Percentiles rank a stretch among this genome's conserved stretches.
These are phyloP conservation scores for Trichacis sp. DNA, from an alignment of 2,888 invertebrate species.

Conservation along the genomic window DNA sequence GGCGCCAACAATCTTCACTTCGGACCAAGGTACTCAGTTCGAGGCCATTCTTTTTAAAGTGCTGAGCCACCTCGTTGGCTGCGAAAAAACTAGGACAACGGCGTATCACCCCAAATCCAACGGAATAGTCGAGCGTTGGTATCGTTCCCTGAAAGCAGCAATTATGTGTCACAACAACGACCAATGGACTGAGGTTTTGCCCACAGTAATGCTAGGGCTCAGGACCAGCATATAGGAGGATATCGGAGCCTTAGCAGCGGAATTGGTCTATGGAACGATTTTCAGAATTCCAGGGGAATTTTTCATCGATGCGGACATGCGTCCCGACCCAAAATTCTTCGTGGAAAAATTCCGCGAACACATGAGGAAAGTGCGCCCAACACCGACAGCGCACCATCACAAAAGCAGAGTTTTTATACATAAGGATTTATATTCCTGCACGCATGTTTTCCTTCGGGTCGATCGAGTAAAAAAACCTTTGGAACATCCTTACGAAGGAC, in stretches of 20 bases:
- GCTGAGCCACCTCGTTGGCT: slow-evolving; percentile 17
- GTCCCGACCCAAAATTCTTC: slow-evolving; percentile 11
- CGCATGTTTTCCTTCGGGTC: slow-evolving; percentile 5
- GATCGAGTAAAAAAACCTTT: not conserved
- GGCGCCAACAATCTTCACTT: slow-evolving; percentile 37
- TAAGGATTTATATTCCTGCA: not conserved
- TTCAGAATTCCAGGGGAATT: slow-evolving; percentile 53
- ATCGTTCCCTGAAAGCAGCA: slow-evolving; percentile 10
- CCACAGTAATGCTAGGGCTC: slow-evolving; percentile 56
- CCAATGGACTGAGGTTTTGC: slow-evolving; percentile 51
- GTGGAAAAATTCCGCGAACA: not conserved
- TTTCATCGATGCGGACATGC: slow-evolving; percentile 17
- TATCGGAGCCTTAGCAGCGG: slow-evolving; percentile 50
- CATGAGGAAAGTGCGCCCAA: slow-evolving; percentile 2
- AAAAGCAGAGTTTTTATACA: not conserved
- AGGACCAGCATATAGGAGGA: slow-evolving; percentile 54
- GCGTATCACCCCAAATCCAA: slow-evolving; percentile 38
- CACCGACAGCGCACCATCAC: not conserved
- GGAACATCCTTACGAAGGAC: slow-evolving; percentile 8
- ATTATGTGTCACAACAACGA: not conserved
- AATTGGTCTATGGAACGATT: slow-evolving; percentile 54
- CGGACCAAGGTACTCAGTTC: slow-evolving; percentile 50
- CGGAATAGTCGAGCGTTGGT: slow-evolving; percentile 36
- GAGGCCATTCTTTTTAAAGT: slow-evolving; percentile 44
- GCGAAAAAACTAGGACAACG: slow-evolving; percentile 26